Evolutionary conservation across 2,113 vertebrate genomes (phyloP).

Genomic region (rabbit (Oryctolagus cuniculus)): DNA sequence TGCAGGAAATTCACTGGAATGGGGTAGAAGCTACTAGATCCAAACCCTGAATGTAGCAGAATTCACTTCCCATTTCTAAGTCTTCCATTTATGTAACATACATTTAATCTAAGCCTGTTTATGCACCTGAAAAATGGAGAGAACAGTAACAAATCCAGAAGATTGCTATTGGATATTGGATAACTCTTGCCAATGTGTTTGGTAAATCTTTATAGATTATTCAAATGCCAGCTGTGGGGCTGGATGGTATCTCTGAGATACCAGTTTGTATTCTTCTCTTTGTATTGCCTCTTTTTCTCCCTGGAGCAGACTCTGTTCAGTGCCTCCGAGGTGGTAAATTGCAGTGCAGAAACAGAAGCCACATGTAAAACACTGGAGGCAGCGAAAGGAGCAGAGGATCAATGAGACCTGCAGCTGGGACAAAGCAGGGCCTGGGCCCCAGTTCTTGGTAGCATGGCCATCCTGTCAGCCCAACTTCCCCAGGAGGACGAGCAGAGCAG

Average conservation of each 20-base stretch:
- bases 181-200: not conserved
- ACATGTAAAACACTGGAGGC: not conserved
- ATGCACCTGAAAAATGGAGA: not conserved
- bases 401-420: too few relatives aligned
- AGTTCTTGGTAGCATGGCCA: fast-evolving
- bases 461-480: not conserved
- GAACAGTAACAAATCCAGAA: not conserved
- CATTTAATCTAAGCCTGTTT: too few relatives aligned
- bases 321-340: not conserved
- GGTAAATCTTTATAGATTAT: not conserved
- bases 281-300: not conserved
- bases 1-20: fast-evolving
- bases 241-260: not conserved
- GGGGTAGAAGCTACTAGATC: not conserved
- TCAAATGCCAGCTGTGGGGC: not conserved
- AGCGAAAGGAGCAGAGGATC: not conserved
- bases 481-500: not conserved
- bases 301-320: not conserved
- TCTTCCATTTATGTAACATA: fast-evolving
- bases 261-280: not conserved
- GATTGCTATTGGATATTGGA: not conserved
- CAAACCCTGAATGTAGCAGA: not conserved
- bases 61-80: too few relatives aligned
- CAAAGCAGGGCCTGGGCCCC: not conserved
- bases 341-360: not conserved